These are phyloP conservation scores for Enteromius radiatus DNA, from an alignment of 2,797 vertebrate genomes.

Conservation along the genomic window DNA sequence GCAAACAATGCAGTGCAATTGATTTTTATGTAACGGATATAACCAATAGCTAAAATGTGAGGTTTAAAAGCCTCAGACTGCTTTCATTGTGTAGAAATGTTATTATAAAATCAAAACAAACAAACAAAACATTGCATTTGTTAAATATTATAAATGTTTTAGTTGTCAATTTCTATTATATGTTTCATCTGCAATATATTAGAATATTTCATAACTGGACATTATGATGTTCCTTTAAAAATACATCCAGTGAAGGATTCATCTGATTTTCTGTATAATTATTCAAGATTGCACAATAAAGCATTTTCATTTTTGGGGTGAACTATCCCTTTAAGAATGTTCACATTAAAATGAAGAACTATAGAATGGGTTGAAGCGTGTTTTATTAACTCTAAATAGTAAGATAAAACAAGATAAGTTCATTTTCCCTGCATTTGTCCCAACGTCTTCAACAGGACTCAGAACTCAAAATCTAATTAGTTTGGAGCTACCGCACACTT, in stretches of 20 bases:
- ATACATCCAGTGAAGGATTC: neutral
- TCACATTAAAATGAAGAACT: neutral
- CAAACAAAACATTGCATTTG: neutral
- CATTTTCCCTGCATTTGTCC: constrained; percentile 59
- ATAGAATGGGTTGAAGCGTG: neutral
- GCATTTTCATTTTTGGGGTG: neutral
- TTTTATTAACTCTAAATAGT: neutral
- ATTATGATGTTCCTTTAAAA: neutral
- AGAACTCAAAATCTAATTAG: constrained; percentile 6
- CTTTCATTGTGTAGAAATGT: neutral
- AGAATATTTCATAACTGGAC: neutral
- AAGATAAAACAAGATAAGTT: neutral
- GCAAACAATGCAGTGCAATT: neutral
- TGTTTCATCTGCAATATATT: neutral
- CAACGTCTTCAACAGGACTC: neutral
- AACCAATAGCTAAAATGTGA: neutral
- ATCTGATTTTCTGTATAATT: neutral
- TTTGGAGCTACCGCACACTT: constrained; percentile 24
- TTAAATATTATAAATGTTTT: neutral
- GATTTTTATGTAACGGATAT: neutral
- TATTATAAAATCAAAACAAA: neutral
- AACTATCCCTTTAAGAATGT: neutral
- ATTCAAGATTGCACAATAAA: neutral
- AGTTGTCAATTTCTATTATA: neutral
- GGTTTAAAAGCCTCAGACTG: neutral